Evolutionary conservation across 1,140 invertebrate species (phyloP), one percentile per base, ranked within the genome.

Genomic region (Antheraea mylitta): DNA sequence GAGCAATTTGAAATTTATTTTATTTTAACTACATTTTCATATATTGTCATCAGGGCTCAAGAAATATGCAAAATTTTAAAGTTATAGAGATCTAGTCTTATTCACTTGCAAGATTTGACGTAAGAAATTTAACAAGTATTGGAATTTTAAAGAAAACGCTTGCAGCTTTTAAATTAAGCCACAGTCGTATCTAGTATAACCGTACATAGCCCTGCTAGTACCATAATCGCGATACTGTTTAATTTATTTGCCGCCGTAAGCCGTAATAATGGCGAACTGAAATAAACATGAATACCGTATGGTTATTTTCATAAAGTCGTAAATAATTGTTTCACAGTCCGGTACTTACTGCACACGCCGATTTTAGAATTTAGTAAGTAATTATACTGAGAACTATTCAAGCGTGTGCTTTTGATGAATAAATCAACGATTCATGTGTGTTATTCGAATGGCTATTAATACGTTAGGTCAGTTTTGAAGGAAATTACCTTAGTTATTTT

Each of bases 381-480:
- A 53, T 53, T 53, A 53, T 53, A 53, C 45, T 53, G 9, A 13
- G 45, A 53, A 53, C 16, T 53, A 53, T 53, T 16, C 13, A 53
- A 53, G 45, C 45, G 11, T 53, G 45, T 13, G 45, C 7, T 48
- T 53, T 16, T 13, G 11, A 53, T 53, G 45, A 53, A 53, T 53
- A 53, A 53, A 53, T 53, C 16, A 53, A 16, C 45, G 45, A 53
- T 53, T 53, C 45, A 53, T 16, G 16, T 6, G 16, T 53, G 45
- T 53, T 53, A 53, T 53, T 53, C 45, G 45, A 53, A 53, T 53
- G 45, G 45, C 16, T 53, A 53, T 53, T 53, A 53, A 53, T 53
- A n/a, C 11, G 16, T 53, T 53, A 13, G 10, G 45, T 53, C 16
- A 53, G 45, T 53, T 53, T 53, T n/a, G 45, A 53, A 10, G 16